These are phyloP conservation scores for Tupaia tana DNA, from an alignment of 2,113 vertebrate genomes.

Conservation along the genomic window DNA sequence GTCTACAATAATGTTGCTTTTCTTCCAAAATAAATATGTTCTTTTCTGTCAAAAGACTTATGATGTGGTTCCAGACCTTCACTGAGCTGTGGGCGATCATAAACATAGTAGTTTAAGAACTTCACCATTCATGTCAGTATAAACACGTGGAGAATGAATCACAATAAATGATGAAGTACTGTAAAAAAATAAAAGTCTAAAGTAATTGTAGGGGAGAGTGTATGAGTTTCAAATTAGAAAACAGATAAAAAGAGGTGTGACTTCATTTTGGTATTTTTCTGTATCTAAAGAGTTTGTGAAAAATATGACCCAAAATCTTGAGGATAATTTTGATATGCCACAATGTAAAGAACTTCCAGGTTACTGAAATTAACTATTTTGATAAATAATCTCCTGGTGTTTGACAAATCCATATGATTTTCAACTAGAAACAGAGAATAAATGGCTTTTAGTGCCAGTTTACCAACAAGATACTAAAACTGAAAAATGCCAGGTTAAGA, in stretches of 20 bases:
- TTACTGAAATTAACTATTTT: constrained; percentile 47
- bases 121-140: background rate
- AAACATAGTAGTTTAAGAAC: constrained; percentile 48
- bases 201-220: background rate
- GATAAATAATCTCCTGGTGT: background rate
- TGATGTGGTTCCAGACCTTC: constrained; percentile 24
- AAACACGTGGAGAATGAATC: constrained; percentile 16
- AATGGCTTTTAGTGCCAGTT: background rate
- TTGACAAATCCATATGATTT: background rate
- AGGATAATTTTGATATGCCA: background rate
- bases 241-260: background rate
- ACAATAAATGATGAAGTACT: constrained; percentile 23
- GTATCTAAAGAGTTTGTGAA: background rate
- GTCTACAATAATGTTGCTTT: constrained; percentile 35
- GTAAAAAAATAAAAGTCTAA: background rate
- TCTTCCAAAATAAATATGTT: constrained; percentile 64
- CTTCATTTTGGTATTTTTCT: constrained; percentile 44
- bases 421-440: background rate
- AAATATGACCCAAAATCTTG: background rate
- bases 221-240: constrained; percentile 59
- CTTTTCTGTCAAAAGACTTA: constrained; percentile 26
- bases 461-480: background rate
- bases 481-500: background rate
- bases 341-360: background rate
- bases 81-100: background rate